phyloP scores from a whole-genome alignment of 2,888 invertebrate genomes.

The Ectobius pallidus region DNA sequence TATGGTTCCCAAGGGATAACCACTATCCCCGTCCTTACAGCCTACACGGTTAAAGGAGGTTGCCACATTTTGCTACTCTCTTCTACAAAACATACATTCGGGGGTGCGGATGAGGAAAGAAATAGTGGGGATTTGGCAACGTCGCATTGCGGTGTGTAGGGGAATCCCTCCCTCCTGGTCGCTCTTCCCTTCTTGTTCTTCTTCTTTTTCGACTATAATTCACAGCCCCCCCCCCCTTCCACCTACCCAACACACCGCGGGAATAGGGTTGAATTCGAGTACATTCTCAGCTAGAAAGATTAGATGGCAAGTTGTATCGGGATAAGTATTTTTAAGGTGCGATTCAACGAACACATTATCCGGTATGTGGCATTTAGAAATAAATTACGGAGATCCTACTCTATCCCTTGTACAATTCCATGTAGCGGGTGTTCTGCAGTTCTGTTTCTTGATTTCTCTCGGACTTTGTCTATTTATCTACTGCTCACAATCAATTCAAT shows the following conservation, averaged over 20 bases:
- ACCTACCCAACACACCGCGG: slow-evolving; percentile 1
- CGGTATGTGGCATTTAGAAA: no score
- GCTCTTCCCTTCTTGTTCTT: not conserved
- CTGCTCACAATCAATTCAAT: no score
- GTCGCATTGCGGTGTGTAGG: slow-evolving; percentile 32
- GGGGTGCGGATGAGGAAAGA: not conserved
- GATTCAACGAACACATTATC: no score
- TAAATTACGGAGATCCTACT: no score
- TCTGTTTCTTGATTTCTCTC: no score
- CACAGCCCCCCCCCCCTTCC: not conserved
- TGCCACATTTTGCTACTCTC: slow-evolving; percentile 16
- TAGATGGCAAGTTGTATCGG: not conserved
- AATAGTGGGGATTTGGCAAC: slow-evolving; percentile 22
- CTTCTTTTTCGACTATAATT: slow-evolving; percentile 26
- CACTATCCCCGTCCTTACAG: not conserved
- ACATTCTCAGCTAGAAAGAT: slow-evolving; percentile 19
- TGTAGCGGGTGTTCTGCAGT: no score
- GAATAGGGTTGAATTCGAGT: slow-evolving; percentile 18
- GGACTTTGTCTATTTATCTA: no score
- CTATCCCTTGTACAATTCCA: no score
- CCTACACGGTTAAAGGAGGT: not conserved
- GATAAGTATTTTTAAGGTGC: no score
- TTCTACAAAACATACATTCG: not conserved
- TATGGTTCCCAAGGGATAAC: slow-evolving; percentile 29
- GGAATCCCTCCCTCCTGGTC: slow-evolving; percentile 22